Conservation (phyloP, 2,888 invertebrate species). For the Chalcis sispes region DNA sequence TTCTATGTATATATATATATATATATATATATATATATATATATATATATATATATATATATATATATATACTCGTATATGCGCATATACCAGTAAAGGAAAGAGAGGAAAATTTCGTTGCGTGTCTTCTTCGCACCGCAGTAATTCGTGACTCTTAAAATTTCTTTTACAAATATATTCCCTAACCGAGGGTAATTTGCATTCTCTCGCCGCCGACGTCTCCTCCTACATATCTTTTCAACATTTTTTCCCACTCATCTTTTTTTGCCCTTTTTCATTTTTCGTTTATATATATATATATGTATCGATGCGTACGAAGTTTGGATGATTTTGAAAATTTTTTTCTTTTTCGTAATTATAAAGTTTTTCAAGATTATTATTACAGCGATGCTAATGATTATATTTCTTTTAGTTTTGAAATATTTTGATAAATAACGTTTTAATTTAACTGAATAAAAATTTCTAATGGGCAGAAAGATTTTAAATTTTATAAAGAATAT, state of each 20-base stretch:
- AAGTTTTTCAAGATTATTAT: neutral
- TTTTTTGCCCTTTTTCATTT: neutral
- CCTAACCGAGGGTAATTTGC: conserved; percentile 59
- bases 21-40: no score
- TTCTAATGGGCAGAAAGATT: no score
- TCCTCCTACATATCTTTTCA: conserved; percentile 11
- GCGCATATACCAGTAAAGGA: conserved; percentile 11
- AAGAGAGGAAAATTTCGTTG: neutral
- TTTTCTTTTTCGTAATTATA: neutral
- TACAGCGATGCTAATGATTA: no score
- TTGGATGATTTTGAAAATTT: neutral
- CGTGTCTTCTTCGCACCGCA: conserved; percentile 1
- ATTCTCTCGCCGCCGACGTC: conserved; percentile 44
- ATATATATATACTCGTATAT: neutral
- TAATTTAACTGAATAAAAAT: no score
- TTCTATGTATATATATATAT: no score
- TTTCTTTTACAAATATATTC: conserved; percentile 44
- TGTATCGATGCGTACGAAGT: neutral
- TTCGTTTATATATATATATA: neutral
- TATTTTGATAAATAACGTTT: no score
- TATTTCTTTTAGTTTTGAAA: no score
- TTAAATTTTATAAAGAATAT: no score
- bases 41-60: neutral
- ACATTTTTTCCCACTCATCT: neutral
- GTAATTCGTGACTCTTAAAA: conserved; percentile 50